A percentile compares a stretch with the other conserved stretches of the same genome.
phyloP scores from a whole-genome alignment of 2,113 vertebrate genomes.

The Plecturocebus donacophilus region DNA sequence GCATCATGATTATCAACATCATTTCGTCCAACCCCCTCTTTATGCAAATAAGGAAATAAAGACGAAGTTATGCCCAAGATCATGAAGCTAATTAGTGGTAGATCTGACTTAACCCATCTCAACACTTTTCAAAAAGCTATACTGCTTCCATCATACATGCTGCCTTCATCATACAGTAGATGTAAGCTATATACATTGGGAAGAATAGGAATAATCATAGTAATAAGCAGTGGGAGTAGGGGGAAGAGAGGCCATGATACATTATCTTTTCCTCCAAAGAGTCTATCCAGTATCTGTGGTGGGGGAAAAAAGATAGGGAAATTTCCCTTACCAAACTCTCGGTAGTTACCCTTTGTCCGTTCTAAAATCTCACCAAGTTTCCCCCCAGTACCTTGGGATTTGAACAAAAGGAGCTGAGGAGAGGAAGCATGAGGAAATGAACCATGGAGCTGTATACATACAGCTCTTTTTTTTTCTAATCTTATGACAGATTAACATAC shows the following conservation, averaged over 20 bases:
- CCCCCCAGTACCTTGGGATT: constrained; percentile 9
- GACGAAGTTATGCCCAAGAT: background rate
- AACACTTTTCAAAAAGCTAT: background rate
- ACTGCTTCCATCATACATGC: background rate
- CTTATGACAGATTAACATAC: background rate
- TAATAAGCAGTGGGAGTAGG: background rate
- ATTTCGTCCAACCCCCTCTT: background rate
- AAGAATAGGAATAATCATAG: background rate
- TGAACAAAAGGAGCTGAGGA: constrained; percentile 27
- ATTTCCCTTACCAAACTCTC: constrained; percentile 10
- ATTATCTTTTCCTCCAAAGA: constrained; percentile 1
- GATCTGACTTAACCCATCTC: constrained; percentile 9
- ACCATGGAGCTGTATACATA: background rate
- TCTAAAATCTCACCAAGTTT: background rate
- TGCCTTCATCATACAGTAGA: background rate
- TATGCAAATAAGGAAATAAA: constrained; percentile 23
- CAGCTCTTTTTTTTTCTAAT: no score
- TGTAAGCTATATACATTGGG: background rate
- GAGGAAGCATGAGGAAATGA: background rate
- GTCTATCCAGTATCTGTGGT: background rate
- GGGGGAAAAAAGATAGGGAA: background rate
- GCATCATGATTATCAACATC: background rate
- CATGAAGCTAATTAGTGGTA: background rate
- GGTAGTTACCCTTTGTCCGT: background rate
- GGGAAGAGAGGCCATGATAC: background rate